Conservation (phyloP, 2,113 vertebrate genomes). For the Harpagus bidentatus region DNA sequence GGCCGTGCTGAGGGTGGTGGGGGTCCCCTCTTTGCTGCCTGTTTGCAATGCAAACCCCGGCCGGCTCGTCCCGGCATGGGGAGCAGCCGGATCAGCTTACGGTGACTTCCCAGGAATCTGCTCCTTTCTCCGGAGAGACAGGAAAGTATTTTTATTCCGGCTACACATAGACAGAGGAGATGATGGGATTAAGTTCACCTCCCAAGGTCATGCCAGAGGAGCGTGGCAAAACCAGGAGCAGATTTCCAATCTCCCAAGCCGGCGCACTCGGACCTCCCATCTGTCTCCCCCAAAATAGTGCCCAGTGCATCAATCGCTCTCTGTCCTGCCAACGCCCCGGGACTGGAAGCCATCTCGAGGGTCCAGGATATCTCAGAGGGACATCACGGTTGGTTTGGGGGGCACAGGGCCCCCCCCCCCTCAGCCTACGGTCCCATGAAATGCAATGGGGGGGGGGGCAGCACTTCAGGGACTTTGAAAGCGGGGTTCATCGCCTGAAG, state of each 20-base stretch:
- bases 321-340: fast-evolving
- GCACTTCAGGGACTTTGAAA: neutral
- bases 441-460: neutral
- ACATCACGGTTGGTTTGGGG: fast-evolving
- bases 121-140: neutral
- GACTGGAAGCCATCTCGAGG: neutral
- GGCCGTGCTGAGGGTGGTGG: fast-evolving
- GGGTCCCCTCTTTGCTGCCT: no score
- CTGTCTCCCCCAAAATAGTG: neutral
- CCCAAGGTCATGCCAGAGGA: neutral
- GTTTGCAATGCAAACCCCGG: fast-evolving
- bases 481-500: neutral
- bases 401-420: neutral
- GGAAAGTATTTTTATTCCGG: neutral
- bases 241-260: neutral
- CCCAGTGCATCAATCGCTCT: neutral
- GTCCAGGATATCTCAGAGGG: neutral
- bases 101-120: neutral
- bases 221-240: neutral
- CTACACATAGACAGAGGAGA: no score
- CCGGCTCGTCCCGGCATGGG: fast-evolving
- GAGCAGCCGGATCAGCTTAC: neutral
- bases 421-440: neutral
- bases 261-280: neutral
- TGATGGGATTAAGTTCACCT: neutral